Base-by-base conservation (phyloP, 2,113 vertebrate genomes). In the Vulpes ferrilata region DNA sequence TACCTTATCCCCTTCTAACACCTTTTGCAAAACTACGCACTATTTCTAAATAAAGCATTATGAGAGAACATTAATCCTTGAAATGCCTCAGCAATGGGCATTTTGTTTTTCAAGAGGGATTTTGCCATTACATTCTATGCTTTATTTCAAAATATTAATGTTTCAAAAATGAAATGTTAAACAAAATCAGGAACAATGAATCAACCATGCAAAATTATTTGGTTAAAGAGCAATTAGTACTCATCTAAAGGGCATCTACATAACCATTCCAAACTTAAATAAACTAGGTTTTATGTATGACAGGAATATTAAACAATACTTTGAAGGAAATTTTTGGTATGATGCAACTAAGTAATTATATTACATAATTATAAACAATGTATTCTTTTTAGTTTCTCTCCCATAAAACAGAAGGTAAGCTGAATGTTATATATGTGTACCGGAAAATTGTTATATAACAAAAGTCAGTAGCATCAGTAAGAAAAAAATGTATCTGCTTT, bases 61-160 rank as follows among this genome's bases (percentile, higher is more conserved):
- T 23, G 30, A 57, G 22, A 83, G 53, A 71, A 43, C 20, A 64
- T 64, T 79, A 88, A 90, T 48, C 53, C 60, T 84, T 82, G 25
- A 82, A 57, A 64, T 65, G 19, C 48, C 12, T 88, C 65, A 82
- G 16, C 11, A 73, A 94, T 91, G n/a, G 12, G 30, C 51, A 88
- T 38, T 89, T 69, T 92, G 60, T 81, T 65, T 85, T 96, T 30
- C 94, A 55, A 83, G 8, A 95, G 53, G 76, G 38, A 89, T 22
- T 94, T 84, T 94, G 59, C 38, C 65, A 94, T 80, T 82, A 96
- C 11, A 85, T 67, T 88, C 25, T 81, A 60, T 76, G 25, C 32
- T 95, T 95, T 90, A 80, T 80, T 78, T 93, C 27, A 88, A 93
- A 96, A 93, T 32, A 90, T 43, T 71, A 90, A 90, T 43, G 32